Evolutionary conservation across 2,888 invertebrate species (phyloP), one percentile per base, ranked within the genome.

Genomic region (Villa cingulata): DNA sequence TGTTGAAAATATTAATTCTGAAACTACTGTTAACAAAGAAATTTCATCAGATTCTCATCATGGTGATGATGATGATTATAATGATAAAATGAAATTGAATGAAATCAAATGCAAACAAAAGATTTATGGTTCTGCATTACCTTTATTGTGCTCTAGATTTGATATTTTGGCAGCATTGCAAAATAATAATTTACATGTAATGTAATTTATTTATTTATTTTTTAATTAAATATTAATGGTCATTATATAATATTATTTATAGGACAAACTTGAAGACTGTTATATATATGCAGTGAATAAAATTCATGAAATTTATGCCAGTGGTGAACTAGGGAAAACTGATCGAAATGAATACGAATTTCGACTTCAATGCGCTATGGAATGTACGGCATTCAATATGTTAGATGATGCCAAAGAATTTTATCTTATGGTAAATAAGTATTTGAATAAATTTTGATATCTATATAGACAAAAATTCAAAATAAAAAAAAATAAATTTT

Each of bases 381-480:
- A 49, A 45, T 51, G 51, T 37, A 20, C 29, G 2, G 46, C 43
- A 17, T 37, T 51, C 3, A 47, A 46, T 23, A 43, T 43, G 29
- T 16, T 37, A 4, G 23, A 45, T 44, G 46, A 48, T 14, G 51
- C 51, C 3, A 34, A 48, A 16, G 38, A 49, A 17, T 51, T 48
- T 19, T 40, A 46, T 42, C 41, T 49, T 15, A 49, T 49, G 51
- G 51, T 51, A 45, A 40, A n/a, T 37, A 15, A n/a, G n/a, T n/a
- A n/a, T n/a, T n/a, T n/a, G n/a, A n/a, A n/a, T n/a, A n/a, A n/a
- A n/a, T n/a, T n/a, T n/a, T n/a, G n/a, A n/a, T n/a, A n/a, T n/a
- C n/a, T n/a, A n/a, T n/a, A n/a, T n/a, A n/a, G n/a, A n/a, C n/a
- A n/a, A n/a, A n/a, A n/a, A n/a, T n/a, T n/a, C n/a, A n/a, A n/a